Evolutionary conservation across 2,797 vertebrate species (phyloP).

Genomic region (Hirundo rustica): DNA sequence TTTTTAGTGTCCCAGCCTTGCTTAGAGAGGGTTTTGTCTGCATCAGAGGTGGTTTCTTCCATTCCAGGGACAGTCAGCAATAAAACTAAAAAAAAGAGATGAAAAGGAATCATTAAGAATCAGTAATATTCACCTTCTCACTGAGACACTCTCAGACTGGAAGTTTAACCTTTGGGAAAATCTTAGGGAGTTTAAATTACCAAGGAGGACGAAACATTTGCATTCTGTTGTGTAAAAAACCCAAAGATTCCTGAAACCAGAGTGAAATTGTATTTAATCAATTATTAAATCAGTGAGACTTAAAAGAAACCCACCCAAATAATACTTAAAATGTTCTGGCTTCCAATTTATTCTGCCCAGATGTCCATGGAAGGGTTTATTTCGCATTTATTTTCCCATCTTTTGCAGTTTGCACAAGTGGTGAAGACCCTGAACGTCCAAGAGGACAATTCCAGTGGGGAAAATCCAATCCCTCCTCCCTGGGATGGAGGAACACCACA

Average conservation of each 20-base stretch:
- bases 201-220: neutral
- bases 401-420: neutral
- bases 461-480: neutral
- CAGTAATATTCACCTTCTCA: neutral
- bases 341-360: neutral
- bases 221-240: neutral
- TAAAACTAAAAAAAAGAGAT: constrained; percentile 76
- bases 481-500: neutral
- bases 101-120: neutral
- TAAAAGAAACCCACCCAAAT: neutral
- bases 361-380: neutral
- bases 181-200: neutral
- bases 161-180: neutral
- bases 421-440: neutral
- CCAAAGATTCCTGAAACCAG: neutral
- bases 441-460: neutral
- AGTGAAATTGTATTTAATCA: neutral
- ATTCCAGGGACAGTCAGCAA: constrained; percentile 92
- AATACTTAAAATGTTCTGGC: accelerated
- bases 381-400: neutral
- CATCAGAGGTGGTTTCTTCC: constrained; percentile 84
- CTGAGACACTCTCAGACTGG: neutral
- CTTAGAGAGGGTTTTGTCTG: constrained; percentile 86
- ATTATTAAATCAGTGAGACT: neutral
- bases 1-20: constrained; percentile 91